Base-by-base conservation (phyloP, 2,113 vertebrate species). In the Suricata suricatta region DNA sequence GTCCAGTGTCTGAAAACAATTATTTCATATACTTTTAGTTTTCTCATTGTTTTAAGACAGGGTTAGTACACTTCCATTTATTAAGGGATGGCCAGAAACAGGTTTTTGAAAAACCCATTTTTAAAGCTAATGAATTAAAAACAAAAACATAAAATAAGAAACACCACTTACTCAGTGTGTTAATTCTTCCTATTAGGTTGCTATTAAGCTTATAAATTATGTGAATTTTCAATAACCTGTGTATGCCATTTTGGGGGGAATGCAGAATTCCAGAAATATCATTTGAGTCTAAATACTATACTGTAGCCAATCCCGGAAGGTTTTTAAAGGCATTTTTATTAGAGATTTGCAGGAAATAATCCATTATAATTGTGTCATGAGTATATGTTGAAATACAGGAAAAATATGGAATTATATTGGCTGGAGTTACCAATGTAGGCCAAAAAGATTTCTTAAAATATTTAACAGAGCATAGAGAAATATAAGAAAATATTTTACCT, bases 241-340 rank as follows among this genome's bases (percentile, higher is more conserved):
- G 1, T 63, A 25, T 84, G 33, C 12, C 35, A 33, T 84, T 97
- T 90, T 77, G 29, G 33, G 12, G 14, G 86, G n/a, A 76, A 84
- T 80, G 6, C 29, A 71, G 35, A 82, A 90, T 72, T 35, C 76
- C 60, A 83, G 63, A 54, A 89, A 71, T 19, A 77, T 10, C 31
- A 77, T 31, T 54, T 81, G 64, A 90, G 7, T 57, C 47, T 86
- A 21, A 92, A 88, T 86, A 66, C 82, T 11, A 64, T 76, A 44
- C 82, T 85, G 31, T 63, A 66, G 11, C 8, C 38, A 76, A 1
- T 29, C 38, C 31, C 33, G 21, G 17, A 50, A 15, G 5, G 10
- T 17, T 77, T 50, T 80, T 35, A 71, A 63, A 90, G 64, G 14
- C 41, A 90, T 76, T 89, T 95, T 97, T 89, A 35, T 66, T 96